A percentile compares a stretch with the other conserved stretches of the same genome.
Conservation (phyloP, 2,113 vertebrate genomes). For the Phalacrocorax carbo region DNA sequence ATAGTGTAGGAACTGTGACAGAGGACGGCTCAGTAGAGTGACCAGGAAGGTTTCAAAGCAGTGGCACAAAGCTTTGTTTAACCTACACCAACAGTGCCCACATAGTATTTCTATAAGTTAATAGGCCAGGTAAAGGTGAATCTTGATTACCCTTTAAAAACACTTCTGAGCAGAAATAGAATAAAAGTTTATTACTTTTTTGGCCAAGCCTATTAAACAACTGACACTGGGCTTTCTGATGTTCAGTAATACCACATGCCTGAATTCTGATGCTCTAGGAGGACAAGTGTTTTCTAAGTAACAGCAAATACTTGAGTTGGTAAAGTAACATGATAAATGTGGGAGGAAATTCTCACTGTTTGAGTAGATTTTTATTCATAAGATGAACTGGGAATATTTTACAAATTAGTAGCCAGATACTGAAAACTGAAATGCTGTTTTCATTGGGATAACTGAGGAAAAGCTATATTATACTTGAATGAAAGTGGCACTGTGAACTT, state of each 20-base stretch:
- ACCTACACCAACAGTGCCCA: rapidly evolving
- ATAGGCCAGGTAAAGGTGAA: neutral
- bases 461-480: neutral
- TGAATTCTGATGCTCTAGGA: neutral
- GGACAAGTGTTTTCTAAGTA: neutral
- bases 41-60: neutral
- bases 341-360: neutral
- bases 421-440: neutral
- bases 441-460: neutral
- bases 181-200: neutral
- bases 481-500: neutral
- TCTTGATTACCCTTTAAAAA: neutral
- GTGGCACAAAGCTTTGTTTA: rapidly evolving
- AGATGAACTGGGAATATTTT: neutral
- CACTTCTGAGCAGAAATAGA: neutral
- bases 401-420: neutral
- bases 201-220: neutral
- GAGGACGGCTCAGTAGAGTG: neutral
- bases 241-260: neutral
- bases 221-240: neutral
- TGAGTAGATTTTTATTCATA: neutral
- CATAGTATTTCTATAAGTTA: rapidly evolving
- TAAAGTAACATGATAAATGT: neutral
- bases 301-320: neutral
- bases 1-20: rapidly evolving